Evolutionary conservation across 2,797 vertebrate genomes (phyloP), one percentile per base, ranked within the genome.

Genomic region (Enteromius thamalakanensis): DNA sequence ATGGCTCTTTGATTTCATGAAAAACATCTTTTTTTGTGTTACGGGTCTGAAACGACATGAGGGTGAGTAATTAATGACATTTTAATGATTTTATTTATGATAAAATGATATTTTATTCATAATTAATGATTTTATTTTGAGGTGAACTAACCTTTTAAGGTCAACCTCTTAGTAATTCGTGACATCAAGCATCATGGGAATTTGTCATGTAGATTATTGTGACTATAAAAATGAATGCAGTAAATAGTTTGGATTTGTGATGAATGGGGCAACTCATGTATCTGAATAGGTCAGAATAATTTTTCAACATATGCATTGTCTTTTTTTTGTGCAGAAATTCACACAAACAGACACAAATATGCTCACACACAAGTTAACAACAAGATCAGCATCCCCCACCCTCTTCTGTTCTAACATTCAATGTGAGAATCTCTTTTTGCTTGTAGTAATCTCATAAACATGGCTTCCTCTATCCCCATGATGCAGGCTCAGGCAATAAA

Each of bases 361-460:
- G 26, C 19, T 49, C n/a, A 62, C 11, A 6, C 19, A 62, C 26
- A 76, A 51, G 21, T 40, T 83, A 77, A 76, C n/a, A 80, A 84
- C 88, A 69, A 87, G 88, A 90, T 89, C 67, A 76, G 81, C 84
- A 79, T 60, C 69, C n/a, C 53, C 53, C 42, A 40, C 42, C 45
- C 58, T 79, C 86, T 79, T 88, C 74, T 81, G 78, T 77, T 80
- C 62, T 51, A 69, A 85, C 67, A 79, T 86, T 85, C 76, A 86
- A 84, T 75, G 82, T 71, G 80, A 86, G 88, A 92, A 90, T 92
- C 87, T 90, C 84, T 90, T 87, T 94, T 94, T 94, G 90, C 91
- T 92, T 91, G 89, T 85, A 88, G 87, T 94, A 94, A 95, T 94
- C 93, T 94, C 89, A 93, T 95, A 94, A 94, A 93, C 91, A 90